phyloP scores from a whole-genome alignment of 2,113 vertebrate species.

The Centropristis striata region DNA sequence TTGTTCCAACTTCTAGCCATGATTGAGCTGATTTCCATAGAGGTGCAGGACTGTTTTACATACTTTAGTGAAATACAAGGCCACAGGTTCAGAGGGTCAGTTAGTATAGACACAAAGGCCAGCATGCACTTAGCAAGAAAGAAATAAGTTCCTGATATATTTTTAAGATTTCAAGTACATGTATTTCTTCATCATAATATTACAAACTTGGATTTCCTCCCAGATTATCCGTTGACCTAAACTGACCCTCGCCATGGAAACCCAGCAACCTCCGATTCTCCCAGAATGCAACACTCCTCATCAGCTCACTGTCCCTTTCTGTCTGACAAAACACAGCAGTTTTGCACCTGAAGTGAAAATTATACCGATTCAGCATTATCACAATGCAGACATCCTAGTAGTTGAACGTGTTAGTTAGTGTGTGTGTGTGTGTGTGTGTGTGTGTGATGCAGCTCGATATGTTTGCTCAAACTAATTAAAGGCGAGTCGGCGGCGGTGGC shows the following conservation, averaged over 20 bases:
- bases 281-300: conserved; percentile 43
- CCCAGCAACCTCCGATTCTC: background rate
- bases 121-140: too few relatives aligned
- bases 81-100: too few relatives aligned
- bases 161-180: too few relatives aligned
- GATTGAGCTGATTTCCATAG: too few relatives aligned
- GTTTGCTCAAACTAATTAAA: conserved; percentile 94
- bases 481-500: conserved; percentile 82
- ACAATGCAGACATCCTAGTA: conserved; percentile 17
- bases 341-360: conserved; percentile 34
- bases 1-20: too few relatives aligned
- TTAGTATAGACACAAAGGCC: too few relatives aligned
- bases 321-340: conserved; percentile 8
- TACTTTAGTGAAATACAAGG: too few relatives aligned
- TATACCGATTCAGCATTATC: conserved; percentile 56
- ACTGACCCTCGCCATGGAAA: background rate
- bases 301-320: conserved; percentile 6
- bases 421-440: conserved; percentile 20
- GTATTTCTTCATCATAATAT: too few relatives aligned
- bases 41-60: too few relatives aligned
- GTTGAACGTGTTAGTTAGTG: conserved; percentile 11
- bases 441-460: conserved; percentile 85
- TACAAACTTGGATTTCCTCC: background rate
- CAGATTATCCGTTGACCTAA: background rate
- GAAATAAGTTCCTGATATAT: too few relatives aligned